phyloP scores from a whole-genome alignment of 1,140 invertebrate genomes.

The Drosophila pseudoananassae region DNA sequence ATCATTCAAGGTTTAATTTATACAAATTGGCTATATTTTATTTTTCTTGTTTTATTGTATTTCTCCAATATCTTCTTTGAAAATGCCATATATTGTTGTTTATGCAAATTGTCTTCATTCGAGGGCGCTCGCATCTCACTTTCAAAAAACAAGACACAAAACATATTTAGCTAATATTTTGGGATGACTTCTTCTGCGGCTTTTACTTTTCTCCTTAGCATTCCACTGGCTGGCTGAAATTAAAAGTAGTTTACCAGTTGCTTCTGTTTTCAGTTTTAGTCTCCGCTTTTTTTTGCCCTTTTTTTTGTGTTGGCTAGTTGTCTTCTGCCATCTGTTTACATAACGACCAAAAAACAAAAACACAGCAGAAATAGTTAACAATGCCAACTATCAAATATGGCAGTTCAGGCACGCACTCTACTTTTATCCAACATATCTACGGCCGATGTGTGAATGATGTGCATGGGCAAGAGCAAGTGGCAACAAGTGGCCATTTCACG shows the following conservation, averaged over 20 bases:
- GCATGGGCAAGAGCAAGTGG: conserved; percentile 32
- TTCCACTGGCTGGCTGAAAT: conserved; percentile 56
- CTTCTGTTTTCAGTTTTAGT: conserved; percentile 51
- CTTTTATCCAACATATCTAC: conserved; percentile 23
- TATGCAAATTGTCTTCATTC: conserved; percentile 70
- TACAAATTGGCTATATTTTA: neutral
- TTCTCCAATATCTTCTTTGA: neutral
- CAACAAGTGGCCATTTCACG: conserved; percentile 66
- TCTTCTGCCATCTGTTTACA: conserved; percentile 58
- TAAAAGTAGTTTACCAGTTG: conserved; percentile 67
- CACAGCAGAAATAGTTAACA: conserved; percentile 42
- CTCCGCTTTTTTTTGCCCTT: conserved; percentile 7
- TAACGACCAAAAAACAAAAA: conserved; percentile 54
- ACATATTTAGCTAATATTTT: conserved; percentile 72
- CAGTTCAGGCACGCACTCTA: conserved; percentile 64
- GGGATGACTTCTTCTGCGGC: conserved; percentile 62
- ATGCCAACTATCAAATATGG: conserved; percentile 52
- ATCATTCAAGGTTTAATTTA: neutral
- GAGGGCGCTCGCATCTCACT: conserved; percentile 33
- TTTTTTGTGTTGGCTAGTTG: conserved; percentile 10
- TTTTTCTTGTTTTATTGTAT: neutral
- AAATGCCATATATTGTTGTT: conserved; percentile 45
- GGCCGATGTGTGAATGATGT: conserved; percentile 42
- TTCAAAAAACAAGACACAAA: conserved; percentile 53
- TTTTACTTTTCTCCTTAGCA: conserved; percentile 69